A percentile compares a stretch with the other conserved stretches of the same genome.
These are phyloP conservation scores for Cyphomyrus discorhynchus DNA, from an alignment of 2,113 vertebrate genomes.

Conservation along the genomic window DNA sequence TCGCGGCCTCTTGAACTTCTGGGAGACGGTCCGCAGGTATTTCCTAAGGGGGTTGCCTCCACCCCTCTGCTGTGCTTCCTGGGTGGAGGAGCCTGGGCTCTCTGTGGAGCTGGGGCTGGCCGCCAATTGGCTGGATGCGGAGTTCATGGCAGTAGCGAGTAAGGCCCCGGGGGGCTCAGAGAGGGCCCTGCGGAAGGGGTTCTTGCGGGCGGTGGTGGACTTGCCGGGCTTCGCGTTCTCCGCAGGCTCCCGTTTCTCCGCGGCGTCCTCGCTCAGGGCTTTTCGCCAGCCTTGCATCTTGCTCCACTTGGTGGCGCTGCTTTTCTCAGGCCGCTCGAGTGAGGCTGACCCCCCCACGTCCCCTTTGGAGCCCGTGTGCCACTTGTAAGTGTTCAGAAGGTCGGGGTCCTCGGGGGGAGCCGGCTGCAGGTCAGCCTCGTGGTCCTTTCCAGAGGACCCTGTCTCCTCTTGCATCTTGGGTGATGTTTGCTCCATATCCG, in stretches of 20 bases:
- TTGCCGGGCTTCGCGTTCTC: slow-evolving; percentile 33
- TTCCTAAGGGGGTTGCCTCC: slow-evolving; percentile 60
- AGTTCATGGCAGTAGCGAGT: slow-evolving; percentile 31
- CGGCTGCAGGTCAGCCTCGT: slow-evolving; percentile 25
- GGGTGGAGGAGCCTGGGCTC: slow-evolving; percentile 25
- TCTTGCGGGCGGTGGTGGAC: slow-evolving; percentile 44
- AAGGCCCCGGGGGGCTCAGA: slow-evolving; percentile 64
- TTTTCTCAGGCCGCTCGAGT: slow-evolving; percentile 48
- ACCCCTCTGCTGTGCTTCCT: slow-evolving; percentile 48
- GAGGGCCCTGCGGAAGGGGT: slow-evolving; percentile 74
- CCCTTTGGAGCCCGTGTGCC: slow-evolving; percentile 57
- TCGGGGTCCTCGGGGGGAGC: slow-evolving; percentile 35
- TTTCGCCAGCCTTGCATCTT: slow-evolving; percentile 74
- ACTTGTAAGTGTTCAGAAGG: slow-evolving; percentile 59
- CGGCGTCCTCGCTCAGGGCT: slow-evolving; percentile 58
- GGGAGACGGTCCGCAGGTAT: slow-evolving; percentile 64
- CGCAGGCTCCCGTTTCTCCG: slow-evolving; percentile 30
- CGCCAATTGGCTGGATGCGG: slow-evolving; percentile 25
- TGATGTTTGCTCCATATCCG: slow-evolving; percentile 41
- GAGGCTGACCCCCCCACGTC: slow-evolving; percentile 26
- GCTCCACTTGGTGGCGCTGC: slow-evolving; percentile 55
- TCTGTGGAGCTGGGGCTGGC: slow-evolving; percentile 32
- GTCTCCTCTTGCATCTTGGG: slow-evolving; percentile 36
- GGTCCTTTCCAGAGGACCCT: slow-evolving; percentile 38
- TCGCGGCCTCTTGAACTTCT: slow-evolving; percentile 59